Evolutionary conservation across 2,113 vertebrate genomes (phyloP), one percentile per base, ranked within the genome.

Genomic region (Pelvicachromis taeniatus): DNA sequence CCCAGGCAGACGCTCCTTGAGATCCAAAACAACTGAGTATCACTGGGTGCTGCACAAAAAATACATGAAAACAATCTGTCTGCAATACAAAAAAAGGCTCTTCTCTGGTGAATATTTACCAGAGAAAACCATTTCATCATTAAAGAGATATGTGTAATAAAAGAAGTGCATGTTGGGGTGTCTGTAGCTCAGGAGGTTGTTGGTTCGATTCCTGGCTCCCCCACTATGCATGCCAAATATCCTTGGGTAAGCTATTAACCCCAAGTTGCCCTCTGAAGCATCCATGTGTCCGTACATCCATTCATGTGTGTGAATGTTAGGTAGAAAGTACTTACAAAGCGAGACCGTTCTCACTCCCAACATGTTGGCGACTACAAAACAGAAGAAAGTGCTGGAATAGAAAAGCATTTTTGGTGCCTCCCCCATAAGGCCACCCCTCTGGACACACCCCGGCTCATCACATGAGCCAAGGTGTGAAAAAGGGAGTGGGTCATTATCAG

Each of bases 291-390:
- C 4, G 38, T 40, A 26, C 4, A 56, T 55, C 23, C 13, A 58
- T n/a, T 10, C 0, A 13, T n/a, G 33, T 21, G 59, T 0, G 33
- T 63, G n/a, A 0, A 38, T 4, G 59, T 63, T 63, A 0, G 1
- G 10, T 7, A 7, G 59, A 63, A 63, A n/a, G 33, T 33, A n/a
- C 31, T 38, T 38, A 12, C 59, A 63, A 35, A 63, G 59, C 59
- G n/a, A n/a, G n/a, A n/a, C 26, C 26, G 26, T 26, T 26, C 26
- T 26, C 26, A 26, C 26, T 26, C 26, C 26, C 26, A 26, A 26
- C 26, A 3, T 26, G 26, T 26, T 26, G 26, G 26, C 2, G 26
- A 26, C 26, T 38, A 13, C 59, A 63, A 35, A 63, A 31, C 59
- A 35, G 31, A 63, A n/a, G 31, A 63, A 6, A 63, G 59, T 63